Conservation (phyloP, 2,113 vertebrate genomes). For the Petroica traversi region DNA sequence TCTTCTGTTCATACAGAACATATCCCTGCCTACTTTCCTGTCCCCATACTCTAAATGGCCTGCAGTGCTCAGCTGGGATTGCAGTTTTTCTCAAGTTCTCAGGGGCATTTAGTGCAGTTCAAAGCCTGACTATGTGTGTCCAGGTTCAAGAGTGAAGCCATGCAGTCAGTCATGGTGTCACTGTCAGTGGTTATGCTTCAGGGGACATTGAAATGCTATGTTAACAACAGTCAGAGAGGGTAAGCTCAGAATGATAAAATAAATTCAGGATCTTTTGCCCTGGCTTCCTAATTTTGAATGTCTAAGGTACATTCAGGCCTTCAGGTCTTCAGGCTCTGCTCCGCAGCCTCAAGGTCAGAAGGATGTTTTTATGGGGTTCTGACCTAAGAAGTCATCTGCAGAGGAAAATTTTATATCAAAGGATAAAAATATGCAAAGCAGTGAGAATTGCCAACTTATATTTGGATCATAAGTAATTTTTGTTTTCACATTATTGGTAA, state of each 20-base stretch:
- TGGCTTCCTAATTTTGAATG: neutral
- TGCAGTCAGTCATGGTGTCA: neutral
- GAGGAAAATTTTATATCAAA: neutral
- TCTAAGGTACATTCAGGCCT: neutral
- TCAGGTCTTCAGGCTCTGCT: neutral
- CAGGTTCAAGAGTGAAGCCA: neutral
- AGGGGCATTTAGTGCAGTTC: neutral
- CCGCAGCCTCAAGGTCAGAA: neutral
- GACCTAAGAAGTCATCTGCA: neutral
- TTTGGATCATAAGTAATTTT: neutral
- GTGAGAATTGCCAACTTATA: neutral
- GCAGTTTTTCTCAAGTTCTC: neutral
- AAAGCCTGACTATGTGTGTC: neutral
- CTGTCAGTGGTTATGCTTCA: neutral
- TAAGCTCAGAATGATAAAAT: neutral
- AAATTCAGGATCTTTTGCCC: neutral
- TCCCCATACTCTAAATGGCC: neutral
- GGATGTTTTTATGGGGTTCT: neutral
- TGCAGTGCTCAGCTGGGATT: neutral
- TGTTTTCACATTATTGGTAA: neutral
- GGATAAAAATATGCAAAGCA: neutral
- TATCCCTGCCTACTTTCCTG: rapidly evolving
- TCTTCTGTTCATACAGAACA: neutral
- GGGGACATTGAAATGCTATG: neutral
- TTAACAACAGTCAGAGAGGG: neutral